These are phyloP conservation scores for Osmerus eperlanus DNA, from an alignment of 2,113 vertebrate genomes.

Conservation along the genomic window DNA sequence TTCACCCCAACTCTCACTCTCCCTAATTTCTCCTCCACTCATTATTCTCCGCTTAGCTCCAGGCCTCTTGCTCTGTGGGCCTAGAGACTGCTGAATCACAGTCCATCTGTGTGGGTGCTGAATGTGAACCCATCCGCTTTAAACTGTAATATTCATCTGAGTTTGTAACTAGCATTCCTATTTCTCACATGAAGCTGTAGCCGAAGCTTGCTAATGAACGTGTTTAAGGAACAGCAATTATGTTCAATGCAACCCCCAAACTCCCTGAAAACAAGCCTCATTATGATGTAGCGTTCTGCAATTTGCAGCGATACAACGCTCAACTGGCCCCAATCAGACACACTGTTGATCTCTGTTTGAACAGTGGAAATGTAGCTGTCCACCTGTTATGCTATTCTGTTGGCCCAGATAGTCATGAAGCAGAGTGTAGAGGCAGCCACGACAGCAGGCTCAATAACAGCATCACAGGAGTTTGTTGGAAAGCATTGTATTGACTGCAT, in stretches of 20 bases:
- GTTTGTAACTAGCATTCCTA: slow-evolving; percentile 43
- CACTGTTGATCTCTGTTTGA: slow-evolving; percentile 29
- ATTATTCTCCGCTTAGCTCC: slow-evolving; percentile 56
- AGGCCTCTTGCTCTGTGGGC: slow-evolving; percentile 39
- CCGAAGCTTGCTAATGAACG: slow-evolving; percentile 19
- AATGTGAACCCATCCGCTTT: slow-evolving; percentile 15
- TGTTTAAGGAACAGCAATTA: slow-evolving; percentile 43
- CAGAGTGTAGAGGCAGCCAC: neutral
- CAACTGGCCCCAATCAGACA: slow-evolving; percentile 33
- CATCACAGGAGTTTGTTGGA: slow-evolving; percentile 3
- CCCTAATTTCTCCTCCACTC: slow-evolving; percentile 29
- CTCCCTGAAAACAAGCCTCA: slow-evolving; percentile 31
- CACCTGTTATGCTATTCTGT: slow-evolving; percentile 27
- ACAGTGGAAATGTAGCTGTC: slow-evolving; percentile 25
- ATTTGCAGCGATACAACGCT: slow-evolving; percentile 27
- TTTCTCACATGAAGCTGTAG: neutral
- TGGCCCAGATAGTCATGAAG: slow-evolving; percentile 17
- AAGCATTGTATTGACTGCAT: slow-evolving; percentile 16
- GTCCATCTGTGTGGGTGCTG: slow-evolving; percentile 62
- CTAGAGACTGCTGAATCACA: slow-evolving; percentile 56
- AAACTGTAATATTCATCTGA: slow-evolving; percentile 58
- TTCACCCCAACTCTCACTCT: slow-evolving; percentile 22
- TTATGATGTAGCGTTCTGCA: slow-evolving; percentile 45
- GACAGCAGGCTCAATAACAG: neutral
- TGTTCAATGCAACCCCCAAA: slow-evolving; percentile 36